Evolutionary conservation across 2,888 invertebrate genomes (phyloP), one percentile per base, ranked within the genome.

Genomic region (Scrobipalpa atriplicella): DNA sequence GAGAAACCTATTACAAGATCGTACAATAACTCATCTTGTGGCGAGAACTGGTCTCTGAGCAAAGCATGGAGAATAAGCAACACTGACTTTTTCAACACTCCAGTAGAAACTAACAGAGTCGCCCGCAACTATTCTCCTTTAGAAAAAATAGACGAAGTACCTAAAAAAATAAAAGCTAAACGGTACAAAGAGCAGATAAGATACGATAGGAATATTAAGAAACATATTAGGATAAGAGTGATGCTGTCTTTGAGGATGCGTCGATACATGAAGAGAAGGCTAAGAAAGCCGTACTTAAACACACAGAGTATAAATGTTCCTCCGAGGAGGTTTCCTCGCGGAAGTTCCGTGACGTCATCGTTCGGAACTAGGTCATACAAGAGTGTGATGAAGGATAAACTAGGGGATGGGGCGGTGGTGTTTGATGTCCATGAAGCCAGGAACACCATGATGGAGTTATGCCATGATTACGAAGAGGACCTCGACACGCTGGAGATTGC

Each of bases 241-340:
- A 95, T 95, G 93, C 85, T 95, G 74, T 95, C 95, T 11, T 84
- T 96, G 69, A 90, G 95, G 68, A 92, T 95, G 87, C 92, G 95
- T 29, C 83, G 92, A 66, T 92, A 93, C 67, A 90, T 93, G 78
- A 94, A 92, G 70, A 78, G 87, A 67, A 77, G 86, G 64, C 66
- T 64, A 8, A 8, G 64, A 8, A 54, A 56, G 9, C 64, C 64
- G 0, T 77, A 78, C 5, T 13, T 82, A 19, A 77, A 73, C 0
- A 73, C 81, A 16, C 83, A 86, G 69, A 86, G 77, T 43, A 75
- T 82, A 6, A 82, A 79, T 6, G 82, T 91, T 0, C 91, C 92
- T 64, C 89, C 90, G 0, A 77, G 92, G 38, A 80, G 75, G 69
- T 92, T 92, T 67, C 80, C 82, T 0, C 78, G 92, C 52, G 89